Conservation (phyloP, 2,888 invertebrate genomes). For the Agapostemon virescens region DNA sequence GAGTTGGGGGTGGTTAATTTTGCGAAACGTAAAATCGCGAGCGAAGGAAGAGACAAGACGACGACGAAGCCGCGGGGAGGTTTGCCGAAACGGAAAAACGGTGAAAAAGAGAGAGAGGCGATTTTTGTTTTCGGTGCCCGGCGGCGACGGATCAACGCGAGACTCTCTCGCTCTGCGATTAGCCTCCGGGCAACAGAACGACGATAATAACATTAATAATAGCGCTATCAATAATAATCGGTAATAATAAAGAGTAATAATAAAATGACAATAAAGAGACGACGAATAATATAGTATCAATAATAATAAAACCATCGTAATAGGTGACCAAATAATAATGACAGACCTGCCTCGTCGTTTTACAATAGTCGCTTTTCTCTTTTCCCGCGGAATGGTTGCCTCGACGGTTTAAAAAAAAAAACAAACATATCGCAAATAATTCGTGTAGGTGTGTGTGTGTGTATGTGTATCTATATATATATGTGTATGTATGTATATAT, state of each 20-base stretch:
- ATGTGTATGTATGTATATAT: slow-evolving; percentile 42
- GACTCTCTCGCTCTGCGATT: slow-evolving; percentile 55
- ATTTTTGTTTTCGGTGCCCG: slow-evolving; percentile 39
- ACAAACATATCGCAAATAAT: slow-evolving; percentile 56
- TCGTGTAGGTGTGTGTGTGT: no score
- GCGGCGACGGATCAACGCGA: slow-evolving; percentile 51
- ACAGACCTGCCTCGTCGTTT: slow-evolving; percentile 61
- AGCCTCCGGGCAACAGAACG: slow-evolving; percentile 53
- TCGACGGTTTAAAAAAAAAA: no score
- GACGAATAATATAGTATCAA: slow-evolving; percentile 63
- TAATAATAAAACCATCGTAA: slow-evolving; percentile 63
- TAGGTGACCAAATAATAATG: slow-evolving; percentile 69
- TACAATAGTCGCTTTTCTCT: slow-evolving; percentile 49
- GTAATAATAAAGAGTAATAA: slow-evolving; percentile 61
- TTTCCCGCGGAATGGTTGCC: slow-evolving; percentile 44
- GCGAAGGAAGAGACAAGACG: slow-evolving; percentile 19
- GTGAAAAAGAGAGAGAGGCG: slow-evolving; percentile 17
- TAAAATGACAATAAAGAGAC: slow-evolving; percentile 63
- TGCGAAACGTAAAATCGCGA: not conserved
- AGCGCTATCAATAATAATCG: slow-evolving; percentile 51
- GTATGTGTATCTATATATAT: slow-evolving; percentile 44
- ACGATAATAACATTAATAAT: slow-evolving; percentile 59
- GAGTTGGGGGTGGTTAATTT: no score
- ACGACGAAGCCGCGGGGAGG: slow-evolving; percentile 5
- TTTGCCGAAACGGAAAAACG: not conserved